These are phyloP conservation scores for Zelleria hepariella DNA, from an alignment of 2,888 invertebrate genomes.

Conservation along the genomic window DNA sequence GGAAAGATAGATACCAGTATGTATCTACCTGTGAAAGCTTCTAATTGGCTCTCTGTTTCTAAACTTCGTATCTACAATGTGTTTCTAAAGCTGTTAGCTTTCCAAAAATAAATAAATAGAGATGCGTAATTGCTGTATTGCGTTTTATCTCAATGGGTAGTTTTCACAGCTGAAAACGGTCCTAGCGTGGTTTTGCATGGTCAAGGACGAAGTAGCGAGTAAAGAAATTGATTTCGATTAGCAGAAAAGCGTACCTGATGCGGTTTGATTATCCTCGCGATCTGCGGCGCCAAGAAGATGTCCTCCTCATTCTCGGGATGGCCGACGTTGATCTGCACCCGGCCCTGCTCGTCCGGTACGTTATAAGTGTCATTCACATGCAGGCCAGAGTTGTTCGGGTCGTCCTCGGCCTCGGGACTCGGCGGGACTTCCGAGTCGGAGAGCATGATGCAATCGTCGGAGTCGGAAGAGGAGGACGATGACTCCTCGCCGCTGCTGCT, in stretches of 20 bases:
- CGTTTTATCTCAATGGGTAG: too few relatives aligned
- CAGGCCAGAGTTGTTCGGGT: slow-evolving; percentile 88
- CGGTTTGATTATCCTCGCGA: slow-evolving; percentile 92
- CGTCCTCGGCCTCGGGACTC: slow-evolving; percentile 87
- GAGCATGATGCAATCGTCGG: slow-evolving; percentile 88
- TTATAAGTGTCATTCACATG: slow-evolving; percentile 95
- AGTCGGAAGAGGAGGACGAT: slow-evolving; percentile 76
- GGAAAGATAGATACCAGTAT: too few relatives aligned
- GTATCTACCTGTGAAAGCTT: too few relatives aligned
- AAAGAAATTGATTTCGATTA: not conserved
- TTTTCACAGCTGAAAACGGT: too few relatives aligned
- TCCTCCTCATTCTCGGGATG: slow-evolving; percentile 93
- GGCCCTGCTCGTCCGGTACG: slow-evolving; percentile 90
- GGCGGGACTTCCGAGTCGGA: slow-evolving; percentile 86
- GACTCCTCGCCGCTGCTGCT: slow-evolving; percentile 72
- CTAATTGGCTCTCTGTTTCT: too few relatives aligned
- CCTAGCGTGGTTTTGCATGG: not conserved
- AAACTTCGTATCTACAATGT: too few relatives aligned
- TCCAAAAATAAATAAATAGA: too few relatives aligned
- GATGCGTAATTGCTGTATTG: too few relatives aligned
- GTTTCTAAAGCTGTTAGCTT: too few relatives aligned
- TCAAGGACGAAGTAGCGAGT: not conserved
- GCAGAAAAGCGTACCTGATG: slow-evolving; percentile 82
- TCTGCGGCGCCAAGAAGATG: slow-evolving; percentile 92
- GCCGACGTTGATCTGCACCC: slow-evolving; percentile 93